These are phyloP conservation scores for Mixornis gularis DNA, from an alignment of 2,113 vertebrate genomes.

Conservation along the genomic window DNA sequence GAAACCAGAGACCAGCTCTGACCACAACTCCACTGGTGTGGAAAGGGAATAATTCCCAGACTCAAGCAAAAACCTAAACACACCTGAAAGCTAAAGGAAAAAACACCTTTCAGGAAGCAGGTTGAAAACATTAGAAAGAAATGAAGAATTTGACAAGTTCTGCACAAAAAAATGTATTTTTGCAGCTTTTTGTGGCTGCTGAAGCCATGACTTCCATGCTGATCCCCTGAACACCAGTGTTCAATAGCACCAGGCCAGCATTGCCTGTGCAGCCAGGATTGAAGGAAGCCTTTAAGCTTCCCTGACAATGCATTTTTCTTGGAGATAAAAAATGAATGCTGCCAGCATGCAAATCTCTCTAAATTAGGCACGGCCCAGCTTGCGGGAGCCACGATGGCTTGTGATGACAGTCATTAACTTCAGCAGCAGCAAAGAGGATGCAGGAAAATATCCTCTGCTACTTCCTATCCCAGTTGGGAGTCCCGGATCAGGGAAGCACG, in stretches of 20 bases:
- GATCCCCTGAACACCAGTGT: neutral
- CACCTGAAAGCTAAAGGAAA: neutral
- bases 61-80: neutral
- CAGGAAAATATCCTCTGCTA: neutral
- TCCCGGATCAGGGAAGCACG: fast-evolving
- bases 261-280: neutral
- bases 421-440: neutral
- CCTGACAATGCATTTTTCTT: slow-evolving; percentile 31
- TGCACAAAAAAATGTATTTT: neutral
- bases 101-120: neutral
- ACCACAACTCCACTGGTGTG: neutral
- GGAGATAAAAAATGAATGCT: slow-evolving; percentile 49
- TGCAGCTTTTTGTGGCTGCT: neutral
- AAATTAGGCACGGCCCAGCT: slow-evolving; percentile 46
- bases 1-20: neutral
- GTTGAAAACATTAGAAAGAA: neutral
- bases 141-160: neutral
- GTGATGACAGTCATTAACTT: neutral
- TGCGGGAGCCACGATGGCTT: neutral
- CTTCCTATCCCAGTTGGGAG: neutral
- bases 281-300: slow-evolving; percentile 53
- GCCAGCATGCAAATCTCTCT: slow-evolving; percentile 66
- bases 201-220: neutral
- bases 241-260: slow-evolving; percentile 18
- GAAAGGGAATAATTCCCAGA: neutral